Evolutionary conservation across 1,140 invertebrate species (phyloP).

Genomic region (Hycleus phaleratus): DNA sequence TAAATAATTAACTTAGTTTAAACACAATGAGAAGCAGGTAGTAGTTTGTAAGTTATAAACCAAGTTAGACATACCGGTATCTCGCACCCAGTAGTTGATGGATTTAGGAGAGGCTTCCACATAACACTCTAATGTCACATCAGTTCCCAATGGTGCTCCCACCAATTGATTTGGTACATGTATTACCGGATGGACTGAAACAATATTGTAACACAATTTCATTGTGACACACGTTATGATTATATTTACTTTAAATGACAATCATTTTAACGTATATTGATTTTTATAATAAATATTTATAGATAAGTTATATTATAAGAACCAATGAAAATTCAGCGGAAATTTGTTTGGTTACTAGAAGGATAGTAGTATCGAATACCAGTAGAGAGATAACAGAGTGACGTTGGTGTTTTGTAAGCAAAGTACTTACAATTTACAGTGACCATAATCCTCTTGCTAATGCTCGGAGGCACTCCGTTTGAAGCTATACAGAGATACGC

Average conservation of each 20-base stretch:
- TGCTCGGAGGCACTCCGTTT: slow-evolving; percentile 58
- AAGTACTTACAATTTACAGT: slow-evolving; percentile 76
- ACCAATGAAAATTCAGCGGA: neutral
- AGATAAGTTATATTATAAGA: neutral
- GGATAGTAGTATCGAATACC: neutral
- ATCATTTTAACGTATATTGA: too few species aligned
- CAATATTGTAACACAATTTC: slow-evolving; percentile 13
- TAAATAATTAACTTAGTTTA: slow-evolving; percentile 26
- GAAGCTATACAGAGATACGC: slow-evolving; percentile 61
- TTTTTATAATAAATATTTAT: neutral
- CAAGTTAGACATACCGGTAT: slow-evolving; percentile 53
- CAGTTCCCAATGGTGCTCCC: slow-evolving; percentile 75
- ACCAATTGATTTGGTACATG: slow-evolving; percentile 84
- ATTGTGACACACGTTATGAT: slow-evolving; percentile 6
- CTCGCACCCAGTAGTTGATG: slow-evolving; percentile 81
- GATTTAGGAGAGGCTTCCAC: slow-evolving; percentile 84
- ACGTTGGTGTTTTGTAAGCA: too few species aligned
- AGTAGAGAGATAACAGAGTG: neutral
- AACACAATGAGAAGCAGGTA: slow-evolving; percentile 7
- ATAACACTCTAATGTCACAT: slow-evolving; percentile 81
- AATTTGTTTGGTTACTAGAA: neutral
- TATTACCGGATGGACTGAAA: slow-evolving; percentile 77
- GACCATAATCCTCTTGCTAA: slow-evolving; percentile 60
- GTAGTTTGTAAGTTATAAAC: slow-evolving; percentile 14
- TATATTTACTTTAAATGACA: neutral